Base-by-base conservation (phyloP, 2,797 vertebrate species). In the Sparus aurata region DNA sequence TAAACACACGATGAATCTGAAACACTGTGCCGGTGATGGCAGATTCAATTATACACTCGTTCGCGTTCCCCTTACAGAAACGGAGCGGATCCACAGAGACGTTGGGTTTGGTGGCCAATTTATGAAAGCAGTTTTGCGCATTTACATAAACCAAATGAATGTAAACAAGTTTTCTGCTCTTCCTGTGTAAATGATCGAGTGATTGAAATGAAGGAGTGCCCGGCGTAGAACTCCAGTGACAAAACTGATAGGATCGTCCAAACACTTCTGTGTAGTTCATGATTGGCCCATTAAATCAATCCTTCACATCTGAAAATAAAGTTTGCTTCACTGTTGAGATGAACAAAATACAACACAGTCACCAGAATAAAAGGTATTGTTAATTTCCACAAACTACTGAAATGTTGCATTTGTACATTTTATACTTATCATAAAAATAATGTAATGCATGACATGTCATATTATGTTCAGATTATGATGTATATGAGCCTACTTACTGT, bases 1-100 rank as follows among this genome's bases (percentile, higher is more conserved):
- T 88, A 89, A 86, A 91, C 70, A 87, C 79, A 84, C 65, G 67
- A 89, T 86, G 86, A 91, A 89, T 87, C 70, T 91, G 85, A 86
- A 87, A 87, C 80, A 84, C 71, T 85, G 85, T 84, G 38, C 38
- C 80, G 87, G 58, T 73, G 67, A 67, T 75, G 82, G 84, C 79
- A 77, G 64, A 89, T 87, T 88, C 78, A 89, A 90, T 91, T 87
- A 90, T 81, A 77, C 69, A 79, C 85, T 84, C 83, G 75, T 85
- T 85, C 84, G 57, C 77, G 79, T 78, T 82, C 80, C 86, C 82
- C 57, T 68, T 85, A 85, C 81, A 77, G 87, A 87, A 84, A 85
- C 8, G 13, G 79, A 81, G 87, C 79, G 87, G 67, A 86, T 86
- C 73, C 81, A 55, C 47, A 53, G 84, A 74, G 80, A 89, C 72